Evolutionary conservation across 2,797 vertebrate species (phyloP).

Genomic region (Hippoglossus hippoglossus): DNA sequence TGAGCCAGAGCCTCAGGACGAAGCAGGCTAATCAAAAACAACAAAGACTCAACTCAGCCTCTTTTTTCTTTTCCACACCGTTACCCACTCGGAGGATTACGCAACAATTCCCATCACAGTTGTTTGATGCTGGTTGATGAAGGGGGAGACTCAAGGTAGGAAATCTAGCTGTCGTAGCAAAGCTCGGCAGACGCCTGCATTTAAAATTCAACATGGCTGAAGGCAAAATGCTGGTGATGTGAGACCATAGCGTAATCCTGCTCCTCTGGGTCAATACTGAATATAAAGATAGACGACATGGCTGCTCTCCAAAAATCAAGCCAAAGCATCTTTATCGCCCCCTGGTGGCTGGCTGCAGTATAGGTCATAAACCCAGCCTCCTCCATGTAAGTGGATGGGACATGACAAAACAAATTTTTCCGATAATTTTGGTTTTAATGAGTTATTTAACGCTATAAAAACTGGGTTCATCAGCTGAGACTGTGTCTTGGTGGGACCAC

Average conservation of each 20-base stretch:
- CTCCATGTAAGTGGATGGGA: no score
- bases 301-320: no score
- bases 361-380: no score
- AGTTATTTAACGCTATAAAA: no score
- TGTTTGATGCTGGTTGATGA: constrained; percentile 36
- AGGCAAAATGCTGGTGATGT: constrained; percentile 29
- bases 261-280: constrained; percentile 10
- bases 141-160: constrained; percentile 7
- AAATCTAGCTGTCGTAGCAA: constrained; percentile 39
- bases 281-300: background rate
- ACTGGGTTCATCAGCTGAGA: no score
- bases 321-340: no score
- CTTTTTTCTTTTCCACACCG: constrained; percentile 8
- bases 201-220: constrained; percentile 40
- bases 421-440: no score
- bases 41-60: constrained; percentile 56
- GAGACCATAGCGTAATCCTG: constrained; percentile 33
- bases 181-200: constrained; percentile 28
- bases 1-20: constrained; percentile 68
- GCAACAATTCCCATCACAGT: constrained; percentile 49
- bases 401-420: no score
- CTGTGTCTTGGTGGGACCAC: no score
- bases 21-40: constrained; percentile 64
- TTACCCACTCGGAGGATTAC: constrained; percentile 63
- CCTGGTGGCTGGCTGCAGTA: no score